Evolutionary conservation across 2,797 vertebrate genomes (phyloP), one percentile per base, ranked within the genome.

Genomic region (Peromyscus attwateri): DNA sequence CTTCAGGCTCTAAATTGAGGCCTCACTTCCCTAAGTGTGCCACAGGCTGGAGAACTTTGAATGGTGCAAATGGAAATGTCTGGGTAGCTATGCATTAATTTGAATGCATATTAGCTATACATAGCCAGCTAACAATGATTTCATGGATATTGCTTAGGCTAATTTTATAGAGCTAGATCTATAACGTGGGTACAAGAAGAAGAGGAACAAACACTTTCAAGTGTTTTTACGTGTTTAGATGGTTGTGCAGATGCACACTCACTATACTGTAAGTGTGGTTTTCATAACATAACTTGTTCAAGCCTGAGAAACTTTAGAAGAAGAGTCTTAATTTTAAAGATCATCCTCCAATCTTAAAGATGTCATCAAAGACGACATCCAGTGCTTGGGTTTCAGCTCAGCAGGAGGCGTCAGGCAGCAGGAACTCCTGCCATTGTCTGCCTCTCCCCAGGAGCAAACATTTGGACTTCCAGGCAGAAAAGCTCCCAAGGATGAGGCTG

Each of bases 21-120:
- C 16, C 62, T 91, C 1, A 0, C 49, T 80, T 70, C 80, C 23
- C 84, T 17, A 27, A 31, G 70, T 25, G 23, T 25, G 3, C 57
- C 85, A 34, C 0, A 3, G 3, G 4, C 0, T 0, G 40, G 76
- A 43, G 9, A 16, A 81, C 46, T 81, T 76, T 9, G 29, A 62
- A 23, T 34, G 14, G 25, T 23, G 70, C 82, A 83, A 29, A 37
- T 40, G 29, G 70, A 46, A 87, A 68, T 40, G 37, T 46, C 62
- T 71, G 46, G 14, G 46, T 29, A 83, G 13, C 76, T 90, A 37
- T 13, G 34, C 83, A 29, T 68, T 89, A 77, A 91, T 84, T 29
- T 60, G 43, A 55, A 62, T 46, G 34, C 12, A 7, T 52, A 90
- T 79, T 93, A 85, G 79, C 23, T 31, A 31, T 11, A 17, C 11